Evolutionary conservation across 2,888 invertebrate species (phyloP).

Genomic region (Tyria jacobaeae): DNA sequence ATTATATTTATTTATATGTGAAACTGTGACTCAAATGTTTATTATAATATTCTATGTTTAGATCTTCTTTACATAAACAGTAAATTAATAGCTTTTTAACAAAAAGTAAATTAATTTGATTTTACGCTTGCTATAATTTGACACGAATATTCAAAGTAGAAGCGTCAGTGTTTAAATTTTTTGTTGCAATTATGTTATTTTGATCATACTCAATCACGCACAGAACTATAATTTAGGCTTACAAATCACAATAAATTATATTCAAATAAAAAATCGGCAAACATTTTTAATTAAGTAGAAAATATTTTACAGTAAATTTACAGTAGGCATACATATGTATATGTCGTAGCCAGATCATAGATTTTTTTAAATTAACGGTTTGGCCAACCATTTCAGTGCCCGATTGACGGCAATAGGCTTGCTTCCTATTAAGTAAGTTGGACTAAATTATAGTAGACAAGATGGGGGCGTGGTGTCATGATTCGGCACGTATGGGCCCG

Average conservation of each 20-base stretch:
- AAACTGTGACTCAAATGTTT: background rate
- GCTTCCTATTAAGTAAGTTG: too few species aligned
- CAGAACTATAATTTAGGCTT: slow-evolving; percentile 21
- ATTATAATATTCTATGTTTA: slow-evolving; percentile 23
- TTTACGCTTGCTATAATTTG: slow-evolving; percentile 16
- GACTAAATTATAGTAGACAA: too few species aligned
- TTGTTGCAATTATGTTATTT: slow-evolving; percentile 24
- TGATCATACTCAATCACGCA: slow-evolving; percentile 16
- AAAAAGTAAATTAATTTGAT: slow-evolving; percentile 14
- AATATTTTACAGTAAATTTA: too few species aligned
- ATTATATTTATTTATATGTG: background rate
- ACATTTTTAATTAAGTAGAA: background rate
- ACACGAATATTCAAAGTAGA: slow-evolving; percentile 12
- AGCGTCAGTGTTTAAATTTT: slow-evolving; percentile 11
- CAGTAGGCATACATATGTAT: too few species aligned
- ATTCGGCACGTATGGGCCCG: too few species aligned
- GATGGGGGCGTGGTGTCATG: too few species aligned
- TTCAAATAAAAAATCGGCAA: slow-evolving; percentile 21
- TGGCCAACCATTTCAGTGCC: too few species aligned
- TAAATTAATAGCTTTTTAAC: slow-evolving; percentile 16
- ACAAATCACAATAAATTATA: slow-evolving; percentile 23
- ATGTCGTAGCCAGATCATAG: too few species aligned
- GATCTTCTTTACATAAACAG: slow-evolving; percentile 27
- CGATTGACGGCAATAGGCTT: too few species aligned
- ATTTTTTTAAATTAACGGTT: too few species aligned